These are phyloP conservation scores for Ailurus styani DNA, from an alignment of 2,113 vertebrate genomes.

Conservation along the genomic window DNA sequence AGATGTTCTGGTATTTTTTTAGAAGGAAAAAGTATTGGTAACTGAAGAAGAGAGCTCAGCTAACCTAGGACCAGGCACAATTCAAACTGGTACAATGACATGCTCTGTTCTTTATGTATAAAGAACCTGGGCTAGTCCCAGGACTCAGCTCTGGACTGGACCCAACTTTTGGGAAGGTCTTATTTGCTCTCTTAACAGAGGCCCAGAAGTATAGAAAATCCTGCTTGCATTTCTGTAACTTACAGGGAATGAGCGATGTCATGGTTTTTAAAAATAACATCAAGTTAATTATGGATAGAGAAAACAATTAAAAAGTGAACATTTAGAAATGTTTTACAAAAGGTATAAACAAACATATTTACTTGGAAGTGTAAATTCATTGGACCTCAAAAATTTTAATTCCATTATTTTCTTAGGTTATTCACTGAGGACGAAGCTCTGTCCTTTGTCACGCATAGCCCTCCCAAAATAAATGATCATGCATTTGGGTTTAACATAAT, in stretches of 20 bases:
- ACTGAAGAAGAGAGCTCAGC: background rate
- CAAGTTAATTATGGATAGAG: background rate
- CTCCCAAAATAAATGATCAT: background rate
- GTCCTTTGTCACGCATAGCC: background rate
- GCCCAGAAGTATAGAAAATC: background rate
- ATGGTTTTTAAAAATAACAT: background rate
- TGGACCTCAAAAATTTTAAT: background rate
- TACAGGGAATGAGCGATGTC: background rate
- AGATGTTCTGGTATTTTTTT: background rate
- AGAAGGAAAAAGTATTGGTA: background rate
- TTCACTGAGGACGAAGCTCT: background rate
- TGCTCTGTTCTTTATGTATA: background rate
- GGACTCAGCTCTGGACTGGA: background rate
- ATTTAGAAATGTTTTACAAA: background rate
- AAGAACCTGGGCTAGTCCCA: background rate
- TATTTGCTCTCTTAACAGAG: background rate
- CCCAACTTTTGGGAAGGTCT: background rate
- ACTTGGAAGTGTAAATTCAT: background rate
- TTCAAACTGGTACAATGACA: background rate
- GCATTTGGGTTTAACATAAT: background rate
- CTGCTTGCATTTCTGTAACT: background rate
- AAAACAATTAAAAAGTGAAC: background rate
- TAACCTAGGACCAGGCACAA: background rate
- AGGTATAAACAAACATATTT: slow-evolving; percentile 3
- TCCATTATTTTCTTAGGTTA: background rate